phyloP scores from a whole-genome alignment of 2,113 vertebrate species.

The Ornithorhynchus anatinus region DNA sequence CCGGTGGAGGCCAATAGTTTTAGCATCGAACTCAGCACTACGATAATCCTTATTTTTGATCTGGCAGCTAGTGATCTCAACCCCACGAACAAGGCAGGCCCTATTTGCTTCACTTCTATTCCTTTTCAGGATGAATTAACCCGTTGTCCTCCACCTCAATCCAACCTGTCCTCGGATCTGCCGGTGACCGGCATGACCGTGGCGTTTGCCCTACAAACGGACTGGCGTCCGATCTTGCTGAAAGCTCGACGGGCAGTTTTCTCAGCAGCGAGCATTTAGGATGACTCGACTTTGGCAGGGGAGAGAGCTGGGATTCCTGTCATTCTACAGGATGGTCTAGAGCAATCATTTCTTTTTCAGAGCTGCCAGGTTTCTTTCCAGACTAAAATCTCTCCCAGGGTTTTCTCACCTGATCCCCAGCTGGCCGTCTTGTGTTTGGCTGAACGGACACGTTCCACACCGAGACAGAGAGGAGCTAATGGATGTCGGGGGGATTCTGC shows the following conservation, averaged over 20 bases:
- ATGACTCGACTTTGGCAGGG: background rate
- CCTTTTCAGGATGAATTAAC: background rate
- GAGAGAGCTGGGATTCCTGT: too few relatives aligned
- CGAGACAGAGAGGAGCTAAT: too few relatives aligned
- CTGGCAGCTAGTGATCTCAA: background rate
- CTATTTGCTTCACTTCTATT: conserved; percentile 22
- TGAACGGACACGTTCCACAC: too few relatives aligned
- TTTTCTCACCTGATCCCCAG: too few relatives aligned
- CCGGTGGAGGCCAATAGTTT: background rate
- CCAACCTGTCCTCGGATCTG: background rate
- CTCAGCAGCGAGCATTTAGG: conserved; percentile 7
- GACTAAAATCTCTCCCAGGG: too few relatives aligned
- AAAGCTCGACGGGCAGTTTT: background rate
- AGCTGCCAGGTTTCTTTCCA: too few relatives aligned
- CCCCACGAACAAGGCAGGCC: background rate
- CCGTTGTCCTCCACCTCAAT: background rate
- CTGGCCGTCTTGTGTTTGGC: too few relatives aligned
- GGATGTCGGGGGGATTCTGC: too few relatives aligned
- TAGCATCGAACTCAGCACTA: background rate
- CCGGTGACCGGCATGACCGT: background rate
- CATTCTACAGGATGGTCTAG: too few relatives aligned
- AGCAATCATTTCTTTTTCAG: too few relatives aligned
- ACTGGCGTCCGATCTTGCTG: background rate
- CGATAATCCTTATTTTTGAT: background rate
- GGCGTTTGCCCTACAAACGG: conserved; percentile 18